phyloP scores from a whole-genome alignment of 2,113 vertebrate genomes.

The Zosterops japonicus region DNA sequence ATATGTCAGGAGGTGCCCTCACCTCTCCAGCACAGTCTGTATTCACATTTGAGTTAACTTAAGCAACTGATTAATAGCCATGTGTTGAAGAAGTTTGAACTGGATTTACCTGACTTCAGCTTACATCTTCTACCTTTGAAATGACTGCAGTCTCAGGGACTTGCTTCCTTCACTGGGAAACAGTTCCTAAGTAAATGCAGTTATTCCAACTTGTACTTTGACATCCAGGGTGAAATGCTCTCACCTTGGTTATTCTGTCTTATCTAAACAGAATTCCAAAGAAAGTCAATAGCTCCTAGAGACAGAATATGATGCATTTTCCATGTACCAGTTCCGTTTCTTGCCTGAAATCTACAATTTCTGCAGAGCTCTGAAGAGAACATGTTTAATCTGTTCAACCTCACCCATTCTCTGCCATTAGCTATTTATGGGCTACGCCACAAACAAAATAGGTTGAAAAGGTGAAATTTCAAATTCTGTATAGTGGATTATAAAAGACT shows the following conservation, averaged over 20 bases:
- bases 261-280: not conserved
- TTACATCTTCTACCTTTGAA: not conserved
- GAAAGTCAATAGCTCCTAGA: not conserved
- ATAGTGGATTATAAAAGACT: slow-evolving; percentile 15
- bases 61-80: not conserved
- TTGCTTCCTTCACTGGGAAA: not conserved
- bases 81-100: not conserved
- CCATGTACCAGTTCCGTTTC: not conserved
- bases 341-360: not conserved
- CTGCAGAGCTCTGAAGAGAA: not conserved
- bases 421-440: not conserved
- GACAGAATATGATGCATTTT: not conserved
- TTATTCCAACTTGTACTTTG: not conserved
- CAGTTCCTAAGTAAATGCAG: not conserved
- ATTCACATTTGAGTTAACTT: not conserved
- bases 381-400: not conserved
- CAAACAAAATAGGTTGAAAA: slow-evolving; percentile 15
- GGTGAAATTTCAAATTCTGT: slow-evolving; percentile 19
- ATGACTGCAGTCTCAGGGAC: not conserved
- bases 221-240: not conserved
- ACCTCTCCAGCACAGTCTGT: not conserved
- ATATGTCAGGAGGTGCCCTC: not conserved
- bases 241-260: not conserved
- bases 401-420: not conserved
- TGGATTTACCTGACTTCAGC: not conserved